Evolutionary conservation across 2,113 vertebrate species (phyloP), one percentile per base, ranked within the genome.

Genomic region (Pelodiscus sinensis): DNA sequence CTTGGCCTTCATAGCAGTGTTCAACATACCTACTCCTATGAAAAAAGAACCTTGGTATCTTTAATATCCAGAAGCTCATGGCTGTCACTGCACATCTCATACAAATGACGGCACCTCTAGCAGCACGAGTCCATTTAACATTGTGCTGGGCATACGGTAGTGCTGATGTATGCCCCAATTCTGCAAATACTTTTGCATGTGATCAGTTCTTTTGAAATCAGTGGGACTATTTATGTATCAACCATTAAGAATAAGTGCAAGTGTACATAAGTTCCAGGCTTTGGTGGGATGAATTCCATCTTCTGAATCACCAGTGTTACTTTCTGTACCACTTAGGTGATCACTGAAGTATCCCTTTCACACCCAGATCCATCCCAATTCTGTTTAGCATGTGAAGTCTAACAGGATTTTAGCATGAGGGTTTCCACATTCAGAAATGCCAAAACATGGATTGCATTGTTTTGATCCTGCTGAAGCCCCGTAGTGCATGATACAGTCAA

Each of bases 401-500:
- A 68, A 68, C 62, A n/a, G 31, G 62, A n/a, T 68, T 31, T n/a
- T 68, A 68, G 31, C 62, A 68, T 68, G 62, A 68, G 62, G 31
- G 29, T 68, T 65, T 68, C 62, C 29, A 68, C 29, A 16, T 31
- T n/a, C 62, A 68, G 62, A 68, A 65, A 65, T 31, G 29, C 3
- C 29, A 29, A 8, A 65, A 65, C 31, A 68, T 29, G 15, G 29
- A n/a, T 68, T 68, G 14, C 29, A 68, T 68, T 9, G 15, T 78
- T 88, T 50, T 79, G 54, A 93, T 81, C 14, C 44, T 65, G 29
- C 38, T 60, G 65, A 58, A 78, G 8, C 13, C 79, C 82, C 65
- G 38, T 52, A 0, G 0, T 77, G 21, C 22, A 73, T 24, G 92
- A 3, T 0, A 0, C 68, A 60, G 60, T 29, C 85, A 90, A 71